Evolutionary conservation across 2,113 vertebrate genomes (phyloP).

Genomic region (Piaya cayana): DNA sequence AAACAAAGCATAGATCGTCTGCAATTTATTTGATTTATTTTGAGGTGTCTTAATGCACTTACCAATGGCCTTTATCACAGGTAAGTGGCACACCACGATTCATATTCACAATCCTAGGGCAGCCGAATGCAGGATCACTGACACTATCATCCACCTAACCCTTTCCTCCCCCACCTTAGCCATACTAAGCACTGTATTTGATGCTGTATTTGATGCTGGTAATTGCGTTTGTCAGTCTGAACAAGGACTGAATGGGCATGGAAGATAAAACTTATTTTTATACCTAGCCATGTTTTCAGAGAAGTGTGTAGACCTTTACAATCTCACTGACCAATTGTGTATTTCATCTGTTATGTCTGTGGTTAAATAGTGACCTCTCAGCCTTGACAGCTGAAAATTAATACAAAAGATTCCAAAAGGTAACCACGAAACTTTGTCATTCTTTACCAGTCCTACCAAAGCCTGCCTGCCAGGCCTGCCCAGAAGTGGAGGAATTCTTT

Average conservation of each 20-base stretch:
- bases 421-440: background rate
- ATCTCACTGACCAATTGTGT: background rate
- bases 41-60: background rate
- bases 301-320: background rate
- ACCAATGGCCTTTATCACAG: background rate
- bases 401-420: background rate
- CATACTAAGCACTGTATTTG: background rate
- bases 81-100: background rate
- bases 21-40: background rate
- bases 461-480: conserved; percentile 86
- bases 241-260: background rate
- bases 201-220: background rate
- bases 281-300: background rate
- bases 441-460: conserved; percentile 79
- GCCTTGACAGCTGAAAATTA: background rate
- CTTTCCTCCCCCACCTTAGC: background rate
- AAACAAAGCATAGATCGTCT: background rate
- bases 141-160: background rate
- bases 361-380: background rate
- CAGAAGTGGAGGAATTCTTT: conserved; percentile 77
- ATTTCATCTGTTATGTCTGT: background rate
- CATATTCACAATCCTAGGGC: background rate
- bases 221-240: background rate
- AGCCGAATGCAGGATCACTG: background rate
- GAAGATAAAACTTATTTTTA: background rate